Base-by-base conservation (phyloP, 2,113 vertebrate species). In the Mus spicilegus region DNA sequence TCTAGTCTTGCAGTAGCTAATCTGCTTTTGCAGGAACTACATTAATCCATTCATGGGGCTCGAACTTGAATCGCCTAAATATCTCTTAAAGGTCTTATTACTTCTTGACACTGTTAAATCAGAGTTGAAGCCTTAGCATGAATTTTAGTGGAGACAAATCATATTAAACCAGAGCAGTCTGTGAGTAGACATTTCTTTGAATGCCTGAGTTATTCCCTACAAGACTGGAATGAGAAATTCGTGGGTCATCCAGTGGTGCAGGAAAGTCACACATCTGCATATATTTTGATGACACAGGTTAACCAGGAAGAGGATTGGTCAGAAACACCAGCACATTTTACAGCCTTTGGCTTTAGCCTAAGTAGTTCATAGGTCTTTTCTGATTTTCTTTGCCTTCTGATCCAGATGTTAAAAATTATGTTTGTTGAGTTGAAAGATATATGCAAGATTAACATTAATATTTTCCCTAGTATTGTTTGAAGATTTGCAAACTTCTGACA, bases 301-400 rank as follows among this genome's bases (percentile, higher is more conserved):
- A 95, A 93, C 17, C 17, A 56, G 51, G 12, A 69, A 81, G 28
- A 70, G 89, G 42, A 16, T 87, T 76, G 13, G 24, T 86, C 51
- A 85, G 39, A 92, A 91, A 93, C 16, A 82, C 24, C 16, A 88
- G 20, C 11, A 46, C 75, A 89, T 96, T 75, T 61, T 91, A 42
- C 5, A 89, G 88, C 39, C 22, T 96, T 93, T 80, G 39, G 19
- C 90, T 86, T 93, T 69, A 95, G 16, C 33, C 58, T 92, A 91
- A 82, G 20, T 54, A 77, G 33, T 12, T 90, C 26, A 84, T 24
- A 72, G n/a, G 19, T 67, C 20, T 92, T 89, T 87, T 89, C 61
- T 87, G 46, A 39, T 39, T 51, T 81, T 91, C 51, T 96, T 61
- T 92, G 30, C 9, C 24, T 87, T 28, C 28, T 3, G n/a, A 69